These are phyloP conservation scores for Macroramphosus scolopax DNA, from an alignment of 2,797 vertebrate genomes.

Conservation along the genomic window DNA sequence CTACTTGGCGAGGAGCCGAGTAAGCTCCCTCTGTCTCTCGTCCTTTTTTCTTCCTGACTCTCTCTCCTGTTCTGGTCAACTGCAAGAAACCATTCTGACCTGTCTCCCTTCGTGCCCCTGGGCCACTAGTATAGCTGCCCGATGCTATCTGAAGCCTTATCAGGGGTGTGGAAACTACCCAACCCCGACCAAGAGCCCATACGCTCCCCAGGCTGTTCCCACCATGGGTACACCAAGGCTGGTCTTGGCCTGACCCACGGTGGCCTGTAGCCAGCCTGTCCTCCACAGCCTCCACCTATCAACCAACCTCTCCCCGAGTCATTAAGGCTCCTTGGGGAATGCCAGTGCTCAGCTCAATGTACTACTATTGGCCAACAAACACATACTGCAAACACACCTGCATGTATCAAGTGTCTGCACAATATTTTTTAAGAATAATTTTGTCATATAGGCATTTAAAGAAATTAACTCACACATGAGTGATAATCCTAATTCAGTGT, in stretches of 20 bases:
- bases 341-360: slow-evolving; percentile 73
- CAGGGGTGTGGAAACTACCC: slow-evolving; percentile 66
- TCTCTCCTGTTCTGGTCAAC: slow-evolving; percentile 34
- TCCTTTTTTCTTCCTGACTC: slow-evolving; percentile 37
- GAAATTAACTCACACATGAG: slow-evolving; percentile 38
- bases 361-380: slow-evolving; percentile 52
- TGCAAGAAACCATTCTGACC: slow-evolving; percentile 44
- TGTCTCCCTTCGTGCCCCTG: slow-evolving; percentile 50
- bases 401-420: slow-evolving; percentile 20
- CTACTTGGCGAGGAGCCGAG: slow-evolving; percentile 31
- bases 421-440: slow-evolving; percentile 28
- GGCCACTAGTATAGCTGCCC: slow-evolving; percentile 69
- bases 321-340: slow-evolving; percentile 78
- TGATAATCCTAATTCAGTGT: slow-evolving; percentile 71
- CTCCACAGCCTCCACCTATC: slow-evolving; percentile 71
- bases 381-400: slow-evolving; percentile 30
- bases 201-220: slow-evolving; percentile 75
- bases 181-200: slow-evolving; percentile 46
- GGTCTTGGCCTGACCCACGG: slow-evolving; percentile 46
- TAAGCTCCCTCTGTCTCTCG: slow-evolving; percentile 22
- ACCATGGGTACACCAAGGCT: slow-evolving; percentile 49
- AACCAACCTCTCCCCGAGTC: slow-evolving; percentile 65
- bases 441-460: slow-evolving; percentile 32
- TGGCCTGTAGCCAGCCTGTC: slow-evolving; percentile 63
- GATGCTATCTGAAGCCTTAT: slow-evolving; percentile 85